Evolutionary conservation across 2,113 vertebrate genomes (phyloP).

Genomic region (Oostethus manadensis): DNA sequence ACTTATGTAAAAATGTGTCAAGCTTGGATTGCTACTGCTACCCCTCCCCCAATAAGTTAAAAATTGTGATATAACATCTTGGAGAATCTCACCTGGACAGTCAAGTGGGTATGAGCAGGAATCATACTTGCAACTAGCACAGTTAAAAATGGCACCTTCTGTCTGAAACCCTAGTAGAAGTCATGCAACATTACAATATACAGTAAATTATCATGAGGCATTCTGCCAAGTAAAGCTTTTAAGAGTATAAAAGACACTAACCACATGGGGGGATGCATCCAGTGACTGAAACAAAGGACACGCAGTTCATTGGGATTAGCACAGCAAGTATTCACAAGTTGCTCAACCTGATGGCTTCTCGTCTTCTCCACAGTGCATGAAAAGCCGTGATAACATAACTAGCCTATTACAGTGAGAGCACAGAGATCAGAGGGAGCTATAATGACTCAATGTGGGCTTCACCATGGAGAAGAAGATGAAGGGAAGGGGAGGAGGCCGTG

Average conservation of each 20-base stretch:
- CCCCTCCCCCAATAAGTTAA: not conserved
- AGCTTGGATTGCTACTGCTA: slow-evolving; percentile 38
- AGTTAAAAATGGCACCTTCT: slow-evolving; percentile 58
- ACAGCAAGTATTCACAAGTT: not conserved
- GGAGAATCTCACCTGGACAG: slow-evolving; percentile 64
- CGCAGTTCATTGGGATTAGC: not conserved
- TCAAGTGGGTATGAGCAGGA: slow-evolving; percentile 69
- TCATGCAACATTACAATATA: not conserved
- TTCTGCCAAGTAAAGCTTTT: not conserved
- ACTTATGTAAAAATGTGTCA: slow-evolving; percentile 52
- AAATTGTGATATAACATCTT: slow-evolving; percentile 30
- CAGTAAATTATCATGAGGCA: not conserved
- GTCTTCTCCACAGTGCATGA: slow-evolving; percentile 20
- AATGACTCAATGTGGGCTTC: slow-evolving; percentile 44
- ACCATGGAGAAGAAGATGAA: slow-evolving; percentile 51
- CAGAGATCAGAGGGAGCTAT: slow-evolving; percentile 44
- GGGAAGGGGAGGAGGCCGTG: slow-evolving; percentile 28
- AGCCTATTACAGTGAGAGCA: slow-evolving; percentile 30
- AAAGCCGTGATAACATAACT: slow-evolving; percentile 35
- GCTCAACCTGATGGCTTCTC: slow-evolving; percentile 18
- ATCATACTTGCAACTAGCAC: slow-evolving; percentile 62
- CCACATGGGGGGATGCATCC: slow-evolving; percentile 71
- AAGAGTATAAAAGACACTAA: slow-evolving; percentile 39
- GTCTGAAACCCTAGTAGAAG: slow-evolving; percentile 64
- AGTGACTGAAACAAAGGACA: slow-evolving; percentile 47